phyloP scores from a whole-genome alignment of 1,140 invertebrate species.

The Rhopalosiphum maidis region DNA sequence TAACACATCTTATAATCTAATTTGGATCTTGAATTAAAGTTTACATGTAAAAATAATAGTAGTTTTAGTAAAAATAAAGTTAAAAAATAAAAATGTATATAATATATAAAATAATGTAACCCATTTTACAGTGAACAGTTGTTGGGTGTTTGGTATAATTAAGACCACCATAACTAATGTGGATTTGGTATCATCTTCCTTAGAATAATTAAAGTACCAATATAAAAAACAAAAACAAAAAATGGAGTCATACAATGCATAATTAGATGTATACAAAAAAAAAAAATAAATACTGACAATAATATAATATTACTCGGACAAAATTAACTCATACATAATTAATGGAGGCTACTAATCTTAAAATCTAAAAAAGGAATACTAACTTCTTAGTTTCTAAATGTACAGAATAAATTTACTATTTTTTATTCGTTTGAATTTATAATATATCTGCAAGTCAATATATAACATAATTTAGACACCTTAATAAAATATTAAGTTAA shows the following conservation, averaged over 20 bases:
- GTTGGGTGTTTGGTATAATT: background rate
- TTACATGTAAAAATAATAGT: slow-evolving; percentile 44
- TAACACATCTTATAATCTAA: slow-evolving; percentile 30
- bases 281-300: slow-evolving; percentile 30
- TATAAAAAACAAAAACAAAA: background rate
- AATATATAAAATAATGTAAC: background rate
- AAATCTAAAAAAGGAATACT: background rate
- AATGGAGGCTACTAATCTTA: slow-evolving; percentile 4
- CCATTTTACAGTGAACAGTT: background rate
- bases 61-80: background rate
- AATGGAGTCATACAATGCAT: background rate
- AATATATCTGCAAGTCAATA: background rate
- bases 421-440: background rate
- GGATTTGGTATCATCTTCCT: slow-evolving; percentile 22
- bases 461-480: slow-evolving; percentile 13
- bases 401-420: background rate
- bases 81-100: slow-evolving; percentile 35
- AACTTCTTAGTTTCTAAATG: slow-evolving; percentile 19
- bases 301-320: background rate
- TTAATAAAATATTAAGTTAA: slow-evolving; percentile 6
- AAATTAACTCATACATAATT: slow-evolving; percentile 3
- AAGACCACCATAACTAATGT: slow-evolving; percentile 12
- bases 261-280: background rate
- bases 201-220: slow-evolving; percentile 21
- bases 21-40: background rate